Evolutionary conservation across 2,113 vertebrate species (phyloP).

Genomic region (Labeo catla): DNA sequence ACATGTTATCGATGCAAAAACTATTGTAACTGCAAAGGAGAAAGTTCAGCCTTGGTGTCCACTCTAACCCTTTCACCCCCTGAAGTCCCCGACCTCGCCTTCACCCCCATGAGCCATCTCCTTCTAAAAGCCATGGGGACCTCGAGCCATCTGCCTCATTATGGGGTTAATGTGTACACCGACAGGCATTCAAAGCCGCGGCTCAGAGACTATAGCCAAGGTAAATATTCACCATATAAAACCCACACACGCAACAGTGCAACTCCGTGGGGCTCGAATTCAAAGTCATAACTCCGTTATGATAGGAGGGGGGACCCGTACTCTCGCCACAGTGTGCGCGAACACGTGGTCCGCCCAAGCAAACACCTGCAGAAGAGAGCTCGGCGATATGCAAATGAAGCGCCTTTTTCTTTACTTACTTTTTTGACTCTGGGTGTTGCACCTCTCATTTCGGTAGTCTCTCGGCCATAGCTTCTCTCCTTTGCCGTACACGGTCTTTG

Average conservation of each 20-base stretch:
- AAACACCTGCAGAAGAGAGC: slow-evolving; percentile 75
- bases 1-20: slow-evolving; percentile 5
- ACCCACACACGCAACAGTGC: slow-evolving; percentile 43
- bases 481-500: slow-evolving; percentile 37
- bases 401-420: slow-evolving; percentile 73
- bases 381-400: slow-evolving; percentile 65
- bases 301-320: slow-evolving; percentile 45
- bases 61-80: slow-evolving; percentile 67
- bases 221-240: slow-evolving; percentile 58
- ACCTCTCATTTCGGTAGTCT: slow-evolving; percentile 36
- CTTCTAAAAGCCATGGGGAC: slow-evolving; percentile 52
- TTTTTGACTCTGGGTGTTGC: slow-evolving; percentile 48
- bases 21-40: slow-evolving; percentile 52
- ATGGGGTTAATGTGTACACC: slow-evolving; percentile 58
- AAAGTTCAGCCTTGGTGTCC: slow-evolving; percentile 67
- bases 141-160: slow-evolving; percentile 57
- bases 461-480: slow-evolving; percentile 32
- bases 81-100: slow-evolving; percentile 67
- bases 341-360: slow-evolving; percentile 75
- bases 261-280: slow-evolving; percentile 51
- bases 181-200: slow-evolving; percentile 48
- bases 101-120: slow-evolving; percentile 62
- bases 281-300: slow-evolving; percentile 61
- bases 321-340: slow-evolving; percentile 51
- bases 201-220: slow-evolving; percentile 53